phyloP scores from a whole-genome alignment of 2,888 invertebrate species.

The Pollenia labialis region DNA sequence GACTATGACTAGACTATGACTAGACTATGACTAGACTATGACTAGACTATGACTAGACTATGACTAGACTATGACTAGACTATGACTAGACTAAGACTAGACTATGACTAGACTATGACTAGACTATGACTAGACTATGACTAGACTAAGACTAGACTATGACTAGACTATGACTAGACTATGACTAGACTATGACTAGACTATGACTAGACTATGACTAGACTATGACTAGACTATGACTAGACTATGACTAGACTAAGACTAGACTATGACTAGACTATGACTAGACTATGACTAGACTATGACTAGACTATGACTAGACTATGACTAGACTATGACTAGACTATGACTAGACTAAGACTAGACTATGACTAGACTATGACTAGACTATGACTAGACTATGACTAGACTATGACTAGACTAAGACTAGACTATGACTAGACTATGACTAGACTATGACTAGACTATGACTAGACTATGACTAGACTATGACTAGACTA shows the following conservation, averaged over 20 bases:
- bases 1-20: constrained; percentile 4
- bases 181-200: not conserved
- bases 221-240: not conserved
- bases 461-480: not conserved
- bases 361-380: not conserved
- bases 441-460: not conserved
- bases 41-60: constrained; percentile 4
- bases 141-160: not conserved
- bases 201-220: not conserved
- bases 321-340: constrained; percentile 1
- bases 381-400: not conserved
- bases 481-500: constrained; percentile 9
- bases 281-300: not conserved
- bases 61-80: constrained; percentile 9
- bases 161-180: not conserved
- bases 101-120: constrained; percentile 8
- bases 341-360: not conserved
- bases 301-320: not conserved
- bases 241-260: not conserved
- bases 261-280: not conserved
- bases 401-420: not conserved
- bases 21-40: constrained; percentile 7
- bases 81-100: not conserved
- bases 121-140: constrained; percentile 13
- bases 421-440: not conserved